These are phyloP conservation scores for Anoplolepis gracilipes DNA, from an alignment of 1,140 invertebrate species.

Conservation along the genomic window DNA sequence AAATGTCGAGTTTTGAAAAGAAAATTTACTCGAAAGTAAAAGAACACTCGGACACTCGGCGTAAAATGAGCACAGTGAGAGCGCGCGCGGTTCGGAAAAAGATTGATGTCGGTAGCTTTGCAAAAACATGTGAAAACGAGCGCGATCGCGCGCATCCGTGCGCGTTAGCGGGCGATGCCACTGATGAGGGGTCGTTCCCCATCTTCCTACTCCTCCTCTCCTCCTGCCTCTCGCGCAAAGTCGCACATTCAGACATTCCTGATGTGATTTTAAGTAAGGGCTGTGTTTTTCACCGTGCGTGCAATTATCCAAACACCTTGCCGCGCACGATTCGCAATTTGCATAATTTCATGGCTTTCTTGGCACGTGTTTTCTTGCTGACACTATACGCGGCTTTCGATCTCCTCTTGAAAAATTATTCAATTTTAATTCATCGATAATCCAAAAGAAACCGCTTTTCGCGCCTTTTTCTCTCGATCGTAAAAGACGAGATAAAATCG, in stretches of 20 bases:
- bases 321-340: slow-evolving; percentile 66
- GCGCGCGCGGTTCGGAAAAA: not conserved
- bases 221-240: not conserved
- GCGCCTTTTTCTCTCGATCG: too few species aligned
- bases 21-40: not conserved
- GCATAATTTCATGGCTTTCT: slow-evolving; percentile 78
- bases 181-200: slow-evolving; percentile 20
- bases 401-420: slow-evolving; percentile 49
- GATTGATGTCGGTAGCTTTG: not conserved
- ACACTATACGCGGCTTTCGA: not conserved
- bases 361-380: slow-evolving; percentile 46
- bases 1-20: not conserved
- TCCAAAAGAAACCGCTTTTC: not conserved
- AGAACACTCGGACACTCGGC: not conserved
- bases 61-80: slow-evolving; percentile 25
- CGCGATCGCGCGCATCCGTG: not conserved
- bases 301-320: slow-evolving; percentile 83
- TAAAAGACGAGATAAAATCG: too few species aligned
- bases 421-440: not conserved
- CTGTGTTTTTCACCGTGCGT: slow-evolving; percentile 70
- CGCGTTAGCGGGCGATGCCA: slow-evolving; percentile 5
- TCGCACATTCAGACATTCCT: slow-evolving; percentile 64
- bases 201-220: too few species aligned
- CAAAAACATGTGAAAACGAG: slow-evolving; percentile 45
- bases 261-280: slow-evolving; percentile 83